Percentiles rank a stretch among this genome's conserved stretches.
Evolutionary conservation across 2,888 invertebrate species (phyloP).

Genomic region (Pheosia gnoma): DNA sequence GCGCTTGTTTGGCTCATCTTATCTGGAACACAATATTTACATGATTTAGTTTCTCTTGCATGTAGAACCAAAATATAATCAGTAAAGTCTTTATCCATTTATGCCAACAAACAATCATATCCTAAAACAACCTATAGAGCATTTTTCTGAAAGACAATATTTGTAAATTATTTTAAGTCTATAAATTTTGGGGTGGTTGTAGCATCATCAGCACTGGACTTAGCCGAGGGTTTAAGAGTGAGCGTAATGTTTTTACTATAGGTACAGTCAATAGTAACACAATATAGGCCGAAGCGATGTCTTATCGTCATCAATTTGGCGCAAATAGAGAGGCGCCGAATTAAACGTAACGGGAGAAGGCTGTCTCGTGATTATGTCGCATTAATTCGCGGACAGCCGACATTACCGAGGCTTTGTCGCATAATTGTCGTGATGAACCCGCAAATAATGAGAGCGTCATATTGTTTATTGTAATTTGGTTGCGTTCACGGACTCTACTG

Average conservation of each 20-base stretch:
- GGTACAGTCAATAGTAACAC: conserved; percentile 6
- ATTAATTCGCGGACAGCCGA: conserved; percentile 78
- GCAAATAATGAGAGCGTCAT: conserved; percentile 74
- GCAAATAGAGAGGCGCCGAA: conserved; percentile 71
- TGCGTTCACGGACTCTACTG: conserved; percentile 66
- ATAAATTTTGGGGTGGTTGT: too few relatives aligned
- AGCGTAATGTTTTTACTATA: too few relatives aligned
- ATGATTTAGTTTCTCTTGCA: not conserved
- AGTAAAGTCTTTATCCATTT: too few relatives aligned
- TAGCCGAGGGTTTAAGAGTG: not conserved
- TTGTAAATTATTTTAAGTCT: too few relatives aligned
- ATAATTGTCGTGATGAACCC: conserved; percentile 80
- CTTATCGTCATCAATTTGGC: conserved; percentile 56
- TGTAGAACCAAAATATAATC: too few relatives aligned
- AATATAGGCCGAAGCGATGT: conserved; percentile 40
- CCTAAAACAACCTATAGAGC: too few relatives aligned
- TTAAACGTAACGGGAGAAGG: conserved; percentile 72
- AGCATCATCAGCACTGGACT: too few relatives aligned
- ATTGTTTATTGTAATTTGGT: conserved; percentile 81
- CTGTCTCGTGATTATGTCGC: conserved; percentile 75
- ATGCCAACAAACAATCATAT: too few relatives aligned
- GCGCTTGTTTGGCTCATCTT: conserved; percentile 52
- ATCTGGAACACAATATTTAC: conserved; percentile 56
- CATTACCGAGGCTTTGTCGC: conserved; percentile 74
- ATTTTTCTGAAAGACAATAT: too few relatives aligned